These are phyloP conservation scores for Hypotaenidia philippensis DNA, from an alignment of 2,797 vertebrate species.

Conservation along the genomic window DNA sequence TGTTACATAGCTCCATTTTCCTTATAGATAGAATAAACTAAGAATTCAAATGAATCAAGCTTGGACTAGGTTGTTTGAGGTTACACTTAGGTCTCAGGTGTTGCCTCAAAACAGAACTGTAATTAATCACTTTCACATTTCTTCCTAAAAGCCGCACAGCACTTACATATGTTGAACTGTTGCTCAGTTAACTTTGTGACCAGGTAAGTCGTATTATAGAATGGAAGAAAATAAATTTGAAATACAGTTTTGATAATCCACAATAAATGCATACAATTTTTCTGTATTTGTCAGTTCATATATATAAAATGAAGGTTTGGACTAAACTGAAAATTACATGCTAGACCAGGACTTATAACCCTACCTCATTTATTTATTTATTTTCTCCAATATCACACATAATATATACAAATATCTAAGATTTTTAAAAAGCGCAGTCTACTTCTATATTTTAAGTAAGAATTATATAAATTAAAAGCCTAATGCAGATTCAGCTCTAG, in stretches of 20 bases:
- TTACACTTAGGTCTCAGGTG: background rate
- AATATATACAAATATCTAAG: background rate
- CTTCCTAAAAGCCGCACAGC: background rate
- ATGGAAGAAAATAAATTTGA: background rate
- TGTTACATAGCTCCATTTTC: background rate
- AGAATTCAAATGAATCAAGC: background rate
- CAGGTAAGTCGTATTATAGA: background rate
- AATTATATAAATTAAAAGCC: background rate
- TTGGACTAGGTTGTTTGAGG: background rate
- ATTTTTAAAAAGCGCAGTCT: conserved; percentile 12
- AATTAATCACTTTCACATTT: background rate
- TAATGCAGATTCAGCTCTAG: background rate
- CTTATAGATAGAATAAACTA: background rate
- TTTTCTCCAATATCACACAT: background rate
- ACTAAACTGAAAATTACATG: background rate
- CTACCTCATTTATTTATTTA: too few species aligned
- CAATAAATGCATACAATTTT: background rate
- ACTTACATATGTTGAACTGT: background rate
- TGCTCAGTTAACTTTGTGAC: background rate
- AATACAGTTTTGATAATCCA: background rate
- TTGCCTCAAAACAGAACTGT: background rate
- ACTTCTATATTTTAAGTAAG: conserved; percentile 14
- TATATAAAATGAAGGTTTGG: background rate
- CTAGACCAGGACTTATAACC: background rate
- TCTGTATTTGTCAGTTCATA: background rate